These are phyloP conservation scores for Chrysocyon brachyurus DNA, from an alignment of 2,797 vertebrate genomes.

Conservation along the genomic window DNA sequence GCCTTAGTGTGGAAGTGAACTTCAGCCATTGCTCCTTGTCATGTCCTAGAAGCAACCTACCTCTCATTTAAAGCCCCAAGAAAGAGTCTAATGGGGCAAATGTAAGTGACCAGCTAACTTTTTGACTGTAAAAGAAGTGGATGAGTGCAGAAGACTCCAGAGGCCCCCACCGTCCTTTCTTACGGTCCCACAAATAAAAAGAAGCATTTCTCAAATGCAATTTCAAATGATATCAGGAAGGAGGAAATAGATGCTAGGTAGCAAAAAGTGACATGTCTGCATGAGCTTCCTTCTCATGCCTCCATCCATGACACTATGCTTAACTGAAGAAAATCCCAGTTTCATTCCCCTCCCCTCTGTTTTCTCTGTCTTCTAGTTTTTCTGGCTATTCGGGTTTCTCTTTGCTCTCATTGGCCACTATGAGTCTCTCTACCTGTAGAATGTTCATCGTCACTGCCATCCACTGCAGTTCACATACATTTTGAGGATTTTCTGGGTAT, in stretches of 20 bases:
- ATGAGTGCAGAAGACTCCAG: not conserved
- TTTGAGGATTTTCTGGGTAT: not conserved
- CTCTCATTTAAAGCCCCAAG: not conserved
- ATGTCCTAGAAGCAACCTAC: not conserved
- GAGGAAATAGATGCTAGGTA: not conserved
- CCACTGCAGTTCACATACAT: not conserved
- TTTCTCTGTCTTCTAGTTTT: not conserved
- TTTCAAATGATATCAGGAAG: not conserved
- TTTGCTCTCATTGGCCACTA: not conserved
- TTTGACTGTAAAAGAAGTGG: not conserved
- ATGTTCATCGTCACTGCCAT: rapidly evolving
- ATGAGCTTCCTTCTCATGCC: not conserved
- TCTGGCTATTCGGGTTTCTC: not conserved
- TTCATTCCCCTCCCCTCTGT: not conserved
- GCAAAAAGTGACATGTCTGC: not conserved
- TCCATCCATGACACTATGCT: not conserved
- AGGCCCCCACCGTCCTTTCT: not conserved
- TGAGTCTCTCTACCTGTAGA: not conserved
- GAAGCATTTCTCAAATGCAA: not conserved
- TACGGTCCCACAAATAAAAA: not conserved
- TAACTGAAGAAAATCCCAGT: not conserved
- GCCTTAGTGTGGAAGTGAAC: rapidly evolving
- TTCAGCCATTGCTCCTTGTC: not conserved
- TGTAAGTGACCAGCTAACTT: not conserved
- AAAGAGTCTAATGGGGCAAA: not conserved